Base-by-base conservation (phyloP, 2,113 vertebrate genomes). In the Motacilla tschutschensis region DNA sequence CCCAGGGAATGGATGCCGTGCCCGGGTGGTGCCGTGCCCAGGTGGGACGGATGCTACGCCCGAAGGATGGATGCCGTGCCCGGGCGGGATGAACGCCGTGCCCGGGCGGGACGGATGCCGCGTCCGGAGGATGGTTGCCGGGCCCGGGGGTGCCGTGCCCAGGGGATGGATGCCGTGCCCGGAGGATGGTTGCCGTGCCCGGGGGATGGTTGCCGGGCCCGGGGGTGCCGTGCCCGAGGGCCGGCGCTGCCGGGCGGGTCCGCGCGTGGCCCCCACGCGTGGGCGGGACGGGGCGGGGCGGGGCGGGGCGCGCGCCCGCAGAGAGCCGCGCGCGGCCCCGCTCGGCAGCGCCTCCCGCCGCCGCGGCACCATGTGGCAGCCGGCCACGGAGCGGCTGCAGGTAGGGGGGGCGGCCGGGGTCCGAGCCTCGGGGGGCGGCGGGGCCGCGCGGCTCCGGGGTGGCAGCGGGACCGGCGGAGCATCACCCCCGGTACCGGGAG, bases 351-450 rank as follows among this genome's bases (percentile, higher is more conserved):
- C 48, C 28, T 51, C 48, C 48, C 48, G 48, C 57, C 48, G 69
- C 72, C 60, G 87, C 84, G 65, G 93, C 90, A 96, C 96, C 88
- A 99, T 99, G 98, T 99, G 98, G 98, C 98, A 99, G 96, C 98
- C 98, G 78, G 98, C 98, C 95, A 98, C 98, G 64, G 98, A 99
- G 96, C 98, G 98, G 96, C 94, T 99, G 97, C 98, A 99, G 98
- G 98, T 99, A 97, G 48, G 95, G 65, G 48, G 48, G 48, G 12
- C 64, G 48, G 48, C 29, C 36, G 66, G 48, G 66, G 8, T 69
- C 48, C 66, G 29, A 25, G 22, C 44, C 28, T 6, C 12, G 5
- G 36, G 50, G 66, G 29, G 36, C 55, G 55, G 54, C 20, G 70
- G 53, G 51, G 19, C 51, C 24, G 51, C 24, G 70, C 53, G 63